phyloP scores from a whole-genome alignment of 2,113 vertebrate species.

The Amia ocellicauda region DNA sequence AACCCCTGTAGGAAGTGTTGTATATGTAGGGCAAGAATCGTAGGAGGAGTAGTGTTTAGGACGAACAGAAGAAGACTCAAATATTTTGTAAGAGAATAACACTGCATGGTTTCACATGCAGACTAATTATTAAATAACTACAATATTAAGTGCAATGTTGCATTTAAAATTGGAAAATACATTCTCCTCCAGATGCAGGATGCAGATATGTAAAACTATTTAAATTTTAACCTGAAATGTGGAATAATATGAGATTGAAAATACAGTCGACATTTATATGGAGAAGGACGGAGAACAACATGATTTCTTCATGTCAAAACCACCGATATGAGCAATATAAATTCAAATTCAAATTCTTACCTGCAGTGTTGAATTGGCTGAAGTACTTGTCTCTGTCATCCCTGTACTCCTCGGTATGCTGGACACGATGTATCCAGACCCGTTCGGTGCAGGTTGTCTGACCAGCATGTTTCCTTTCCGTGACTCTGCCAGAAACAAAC shows the following conservation, averaged over 20 bases:
- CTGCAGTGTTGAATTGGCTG: constrained; percentile 37
- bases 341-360: no score
- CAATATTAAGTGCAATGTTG: no score
- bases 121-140: no score
- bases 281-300: background rate
- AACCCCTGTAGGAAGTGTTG: no score
- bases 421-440: constrained; percentile 40
- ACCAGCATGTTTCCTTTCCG: constrained; percentile 45
- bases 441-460: constrained; percentile 42
- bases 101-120: no score
- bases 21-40: no score
- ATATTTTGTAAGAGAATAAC: no score
- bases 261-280: background rate
- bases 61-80: no score
- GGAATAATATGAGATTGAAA: background rate
- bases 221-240: background rate
- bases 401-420: constrained; percentile 41
- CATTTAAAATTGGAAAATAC: no score
- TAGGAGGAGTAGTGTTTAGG: no score
- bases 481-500: constrained; percentile 42
- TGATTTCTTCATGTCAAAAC: background rate
- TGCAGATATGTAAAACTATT: background rate
- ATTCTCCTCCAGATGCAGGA: no score
- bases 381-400: constrained; percentile 39
- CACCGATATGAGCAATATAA: no score